Conservation (phyloP, 2,797 vertebrate species). For the Novumbra hubbsi region DNA sequence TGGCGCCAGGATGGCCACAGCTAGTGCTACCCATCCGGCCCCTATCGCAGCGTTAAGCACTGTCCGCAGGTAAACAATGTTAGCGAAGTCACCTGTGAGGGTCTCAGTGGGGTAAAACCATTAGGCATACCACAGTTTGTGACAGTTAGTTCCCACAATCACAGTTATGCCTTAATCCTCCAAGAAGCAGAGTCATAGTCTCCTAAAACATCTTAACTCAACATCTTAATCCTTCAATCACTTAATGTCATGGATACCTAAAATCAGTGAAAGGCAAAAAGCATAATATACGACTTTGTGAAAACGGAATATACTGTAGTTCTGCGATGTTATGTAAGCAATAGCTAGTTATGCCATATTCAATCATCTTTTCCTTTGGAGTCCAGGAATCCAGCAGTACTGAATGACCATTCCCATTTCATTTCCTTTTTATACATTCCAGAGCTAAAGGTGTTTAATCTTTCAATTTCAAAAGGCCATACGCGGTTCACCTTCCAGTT, state of each 20-base stretch:
- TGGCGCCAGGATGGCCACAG: not conserved
- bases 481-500: not conserved
- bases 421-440: not conserved
- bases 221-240: not conserved
- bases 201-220: not conserved
- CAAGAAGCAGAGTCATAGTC: not conserved
- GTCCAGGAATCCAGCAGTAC: not conserved
- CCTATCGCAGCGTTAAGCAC: not conserved
- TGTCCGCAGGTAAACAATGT: conserved; percentile 7
- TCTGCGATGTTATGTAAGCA: not conserved
- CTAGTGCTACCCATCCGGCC: not conserved
- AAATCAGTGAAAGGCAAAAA: too few relatives aligned
- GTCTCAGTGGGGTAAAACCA: not conserved
- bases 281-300: not conserved
- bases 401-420: not conserved
- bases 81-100: not conserved
- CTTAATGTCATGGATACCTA: not conserved
- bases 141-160: not conserved
- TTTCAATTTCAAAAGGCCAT: not conserved
- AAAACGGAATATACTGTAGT: not conserved
- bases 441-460: not conserved
- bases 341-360: not conserved
- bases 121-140: not conserved
- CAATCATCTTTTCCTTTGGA: not conserved
- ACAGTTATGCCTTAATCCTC: not conserved